These are phyloP conservation scores for Cinclus cinclus DNA, from an alignment of 2,113 vertebrate species.

Conservation along the genomic window DNA sequence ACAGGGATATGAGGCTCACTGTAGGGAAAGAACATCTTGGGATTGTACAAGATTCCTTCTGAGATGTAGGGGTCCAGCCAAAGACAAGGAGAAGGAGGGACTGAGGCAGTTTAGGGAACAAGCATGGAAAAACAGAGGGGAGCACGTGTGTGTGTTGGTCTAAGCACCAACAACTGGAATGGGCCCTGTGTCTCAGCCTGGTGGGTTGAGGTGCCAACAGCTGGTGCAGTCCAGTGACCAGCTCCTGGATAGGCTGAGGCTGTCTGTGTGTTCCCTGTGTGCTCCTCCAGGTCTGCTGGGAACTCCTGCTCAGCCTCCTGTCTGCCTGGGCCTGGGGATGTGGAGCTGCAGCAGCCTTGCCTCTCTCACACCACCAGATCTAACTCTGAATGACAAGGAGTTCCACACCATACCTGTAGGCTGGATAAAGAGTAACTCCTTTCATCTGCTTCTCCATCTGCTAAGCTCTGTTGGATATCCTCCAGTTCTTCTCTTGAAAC, in stretches of 20 bases:
- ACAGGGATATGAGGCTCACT: not conserved
- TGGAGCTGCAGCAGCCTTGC: not conserved
- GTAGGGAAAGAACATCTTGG: not conserved
- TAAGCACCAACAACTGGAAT: not conserved
- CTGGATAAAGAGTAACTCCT: not conserved
- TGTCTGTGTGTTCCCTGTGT: too few species aligned
- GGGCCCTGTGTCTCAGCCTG: not conserved
- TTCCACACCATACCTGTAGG: not conserved
- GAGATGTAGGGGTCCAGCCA: not conserved
- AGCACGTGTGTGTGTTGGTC: not conserved
- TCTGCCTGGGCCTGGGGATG: not conserved
- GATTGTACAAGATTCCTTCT: not conserved
- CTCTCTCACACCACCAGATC: not conserved
- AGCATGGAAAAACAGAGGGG: not conserved
- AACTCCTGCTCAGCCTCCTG: not conserved
- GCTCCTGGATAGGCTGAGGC: not conserved
- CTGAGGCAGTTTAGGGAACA: not conserved
- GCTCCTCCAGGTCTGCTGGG: not conserved
- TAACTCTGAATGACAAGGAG: not conserved
- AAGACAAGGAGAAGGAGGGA: not conserved
- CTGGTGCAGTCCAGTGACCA: not conserved
- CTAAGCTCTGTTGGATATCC: not conserved
- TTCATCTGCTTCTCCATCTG: not conserved
- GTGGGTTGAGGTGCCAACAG: not conserved
- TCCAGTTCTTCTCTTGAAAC: not conserved